A percentile compares a stretch with the other conserved stretches of the same genome.
These are phyloP conservation scores for Hirtodrosophila histrioides DNA, from an alignment of 2,888 invertebrate genomes.

Conservation along the genomic window DNA sequence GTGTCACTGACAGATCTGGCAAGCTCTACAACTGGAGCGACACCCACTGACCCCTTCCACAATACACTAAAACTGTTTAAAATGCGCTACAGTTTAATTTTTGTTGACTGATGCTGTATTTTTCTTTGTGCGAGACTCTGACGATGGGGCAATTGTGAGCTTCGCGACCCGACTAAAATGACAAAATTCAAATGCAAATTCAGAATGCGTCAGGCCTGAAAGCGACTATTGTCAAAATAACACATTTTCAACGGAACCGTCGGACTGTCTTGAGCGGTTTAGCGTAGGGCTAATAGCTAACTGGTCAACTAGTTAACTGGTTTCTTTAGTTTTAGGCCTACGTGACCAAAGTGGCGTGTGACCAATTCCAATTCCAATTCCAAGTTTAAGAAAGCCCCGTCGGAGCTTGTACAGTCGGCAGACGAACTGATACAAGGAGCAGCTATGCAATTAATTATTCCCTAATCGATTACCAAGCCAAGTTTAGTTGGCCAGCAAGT, in stretches of 20 bases:
- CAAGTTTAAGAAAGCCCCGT: background rate
- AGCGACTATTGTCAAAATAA: constrained; percentile 7
- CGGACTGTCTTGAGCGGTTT: background rate
- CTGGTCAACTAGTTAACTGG: constrained; percentile 49
- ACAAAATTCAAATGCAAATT: constrained; percentile 48
- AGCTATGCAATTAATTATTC: constrained; percentile 30
- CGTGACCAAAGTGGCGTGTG: constrained; percentile 58
- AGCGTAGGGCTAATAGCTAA: constrained; percentile 1
- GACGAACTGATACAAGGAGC: constrained; percentile 28
- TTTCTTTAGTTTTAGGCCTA: constrained; percentile 59
- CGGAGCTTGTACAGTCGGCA: constrained; percentile 35
- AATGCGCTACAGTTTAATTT: constrained; percentile 11
- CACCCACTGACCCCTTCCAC: constrained; percentile 7
- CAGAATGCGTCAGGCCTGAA: constrained; percentile 21
- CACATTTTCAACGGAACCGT: constrained; percentile 5
- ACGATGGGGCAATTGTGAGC: constrained; percentile 11
- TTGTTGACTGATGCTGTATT: constrained; percentile 10
- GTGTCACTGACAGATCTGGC: constrained; percentile 2
- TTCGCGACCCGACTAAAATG: constrained; percentile 20
- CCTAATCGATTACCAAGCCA: constrained; percentile 35
- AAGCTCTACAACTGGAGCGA: constrained; percentile 2
- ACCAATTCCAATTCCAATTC: constrained; percentile 9
- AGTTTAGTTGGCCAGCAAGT: constrained; percentile 5
- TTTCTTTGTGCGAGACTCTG: constrained; percentile 4
- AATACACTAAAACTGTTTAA: constrained; percentile 19